Evolutionary conservation across 2,797 vertebrate genomes (phyloP).

Genomic region (Acrossocheilus fasciatus): DNA sequence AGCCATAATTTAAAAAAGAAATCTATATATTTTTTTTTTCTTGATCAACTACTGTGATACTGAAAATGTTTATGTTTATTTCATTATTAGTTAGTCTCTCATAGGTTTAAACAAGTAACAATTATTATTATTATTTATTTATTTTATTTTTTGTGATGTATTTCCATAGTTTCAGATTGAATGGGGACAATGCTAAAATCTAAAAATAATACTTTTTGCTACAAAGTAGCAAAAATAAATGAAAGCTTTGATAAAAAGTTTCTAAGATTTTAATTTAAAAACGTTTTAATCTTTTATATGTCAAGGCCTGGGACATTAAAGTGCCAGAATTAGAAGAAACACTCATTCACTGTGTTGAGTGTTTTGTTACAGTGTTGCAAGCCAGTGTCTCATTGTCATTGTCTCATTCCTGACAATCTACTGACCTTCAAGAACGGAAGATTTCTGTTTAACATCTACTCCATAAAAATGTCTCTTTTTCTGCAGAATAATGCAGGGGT

Average conservation of each 20-base stretch:
- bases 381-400: too few species aligned
- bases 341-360: neutral
- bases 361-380: neutral
- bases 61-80: neutral
- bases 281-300: neutral
- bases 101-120: neutral
- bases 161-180: neutral
- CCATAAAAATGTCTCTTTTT: slow-evolving; percentile 8
- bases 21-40: neutral
- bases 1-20: neutral
- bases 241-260: neutral
- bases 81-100: neutral
- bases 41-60: neutral
- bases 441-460: slow-evolving; percentile 1
- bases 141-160: too few species aligned
- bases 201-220: neutral
- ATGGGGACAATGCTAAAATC: neutral
- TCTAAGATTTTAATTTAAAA: neutral
- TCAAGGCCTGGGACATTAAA: neutral
- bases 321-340: neutral
- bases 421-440: slow-evolving; percentile 44
- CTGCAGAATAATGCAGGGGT: neutral
- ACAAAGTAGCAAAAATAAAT: neutral
- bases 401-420: neutral
- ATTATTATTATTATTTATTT: too few species aligned